Conservation (phyloP, 1,140 invertebrate species). For the Ectropis grisescens region DNA sequence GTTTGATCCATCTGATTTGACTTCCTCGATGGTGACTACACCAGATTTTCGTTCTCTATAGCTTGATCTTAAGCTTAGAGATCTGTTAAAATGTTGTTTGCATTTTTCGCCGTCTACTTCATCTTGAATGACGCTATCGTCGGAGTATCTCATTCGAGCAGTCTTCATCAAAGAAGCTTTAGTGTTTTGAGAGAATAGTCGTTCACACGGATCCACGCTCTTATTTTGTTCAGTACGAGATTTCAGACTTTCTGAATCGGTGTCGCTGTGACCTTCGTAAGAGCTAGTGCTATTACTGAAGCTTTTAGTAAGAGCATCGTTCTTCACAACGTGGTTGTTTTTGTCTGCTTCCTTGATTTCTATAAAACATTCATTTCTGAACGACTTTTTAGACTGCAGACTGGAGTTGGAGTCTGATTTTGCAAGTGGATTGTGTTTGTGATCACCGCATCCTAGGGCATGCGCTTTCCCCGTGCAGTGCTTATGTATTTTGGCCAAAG, state of each 20-base stretch:
- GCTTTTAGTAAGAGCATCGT: constrained; percentile 44
- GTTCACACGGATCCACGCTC: constrained; percentile 42
- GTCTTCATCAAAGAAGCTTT: constrained; percentile 73
- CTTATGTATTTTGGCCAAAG: constrained; percentile 74
- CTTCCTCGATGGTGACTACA: constrained; percentile 57
- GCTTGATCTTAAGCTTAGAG: constrained; percentile 57
- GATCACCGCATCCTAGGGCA: constrained; percentile 71
- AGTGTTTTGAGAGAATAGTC: constrained; percentile 69
- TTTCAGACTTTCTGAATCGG: constrained; percentile 64
- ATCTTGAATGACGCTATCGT: constrained; percentile 45
- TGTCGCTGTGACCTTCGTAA: constrained; percentile 70
- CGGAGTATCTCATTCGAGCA: constrained; percentile 69
- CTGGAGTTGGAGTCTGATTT: constrained; percentile 64
- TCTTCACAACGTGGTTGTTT: constrained; percentile 24
- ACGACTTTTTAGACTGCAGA: constrained; percentile 54
- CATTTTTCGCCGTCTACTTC: constrained; percentile 56
- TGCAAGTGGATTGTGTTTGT: constrained; percentile 37
- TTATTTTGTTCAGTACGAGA: constrained; percentile 30
- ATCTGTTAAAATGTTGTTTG: constrained; percentile 46
- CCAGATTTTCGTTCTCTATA: constrained; percentile 59
- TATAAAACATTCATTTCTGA: constrained; percentile 53
- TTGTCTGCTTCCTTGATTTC: constrained; percentile 57
- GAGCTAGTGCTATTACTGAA: constrained; percentile 71
- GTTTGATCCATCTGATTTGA: constrained; percentile 46
- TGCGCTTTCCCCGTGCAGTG: constrained; percentile 80